Conservation (phyloP, 2,888 invertebrate species). For the Ochlodes sylvanus region DNA sequence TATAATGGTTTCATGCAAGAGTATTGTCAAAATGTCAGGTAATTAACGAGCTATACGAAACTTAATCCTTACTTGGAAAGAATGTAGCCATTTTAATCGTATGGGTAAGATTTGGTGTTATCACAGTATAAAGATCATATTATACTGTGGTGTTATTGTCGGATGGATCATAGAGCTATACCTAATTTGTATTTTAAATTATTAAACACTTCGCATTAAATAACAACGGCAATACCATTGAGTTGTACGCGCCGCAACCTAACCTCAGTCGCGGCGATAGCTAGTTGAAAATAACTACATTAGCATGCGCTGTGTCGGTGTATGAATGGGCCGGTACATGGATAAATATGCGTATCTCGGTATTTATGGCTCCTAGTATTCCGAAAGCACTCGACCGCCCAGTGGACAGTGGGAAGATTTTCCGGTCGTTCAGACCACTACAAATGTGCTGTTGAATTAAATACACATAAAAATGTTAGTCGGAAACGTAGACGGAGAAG, state of each 20-base stretch:
- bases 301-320: slow-evolving; percentile 14
- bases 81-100: too few relatives aligned
- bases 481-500: too few relatives aligned
- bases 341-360: slow-evolving; percentile 32
- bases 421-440: slow-evolving; percentile 27
- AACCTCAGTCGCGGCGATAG: slow-evolving; percentile 7
- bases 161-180: too few relatives aligned
- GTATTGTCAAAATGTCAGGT: too few relatives aligned
- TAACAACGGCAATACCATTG: not conserved
- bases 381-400: slow-evolving; percentile 25
- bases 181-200: too few relatives aligned
- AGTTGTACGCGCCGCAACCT: not conserved
- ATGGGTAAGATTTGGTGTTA: too few relatives aligned
- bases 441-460: slow-evolving; percentile 26
- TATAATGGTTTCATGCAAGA: too few relatives aligned
- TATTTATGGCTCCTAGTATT: slow-evolving; percentile 31
- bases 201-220: too few relatives aligned
- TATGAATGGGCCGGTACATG: slow-evolving; percentile 25
- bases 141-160: too few relatives aligned
- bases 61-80: too few relatives aligned
- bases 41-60: too few relatives aligned
- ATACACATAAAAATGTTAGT: slow-evolving; percentile 20
- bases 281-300: slow-evolving; percentile 25
- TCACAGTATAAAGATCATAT: too few relatives aligned
- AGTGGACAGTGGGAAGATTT: slow-evolving; percentile 29